Conservation (phyloP, 2,888 invertebrate genomes). For the Andrena haemorrhoa region DNA sequence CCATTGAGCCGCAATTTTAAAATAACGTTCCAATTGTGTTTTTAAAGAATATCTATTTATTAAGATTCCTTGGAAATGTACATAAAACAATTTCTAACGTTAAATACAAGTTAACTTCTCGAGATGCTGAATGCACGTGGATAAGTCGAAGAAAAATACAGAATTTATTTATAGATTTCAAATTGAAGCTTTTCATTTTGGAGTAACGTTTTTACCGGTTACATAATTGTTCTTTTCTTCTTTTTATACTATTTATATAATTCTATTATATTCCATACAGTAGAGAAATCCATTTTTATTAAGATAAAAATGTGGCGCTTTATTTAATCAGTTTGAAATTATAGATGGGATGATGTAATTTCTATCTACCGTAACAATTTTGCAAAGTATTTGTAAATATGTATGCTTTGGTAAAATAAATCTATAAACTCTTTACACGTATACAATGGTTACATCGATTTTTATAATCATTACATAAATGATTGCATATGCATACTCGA, state of each 20-base stretch:
- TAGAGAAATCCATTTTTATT: constrained; percentile 26
- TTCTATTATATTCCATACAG: constrained; percentile 44
- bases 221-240: constrained; percentile 36
- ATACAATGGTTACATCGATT: constrained; percentile 55
- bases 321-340: constrained; percentile 45
- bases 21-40: constrained; percentile 34
- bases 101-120: constrained; percentile 32
- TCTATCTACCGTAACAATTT: constrained; percentile 74
- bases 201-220: constrained; percentile 32
- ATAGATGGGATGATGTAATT: constrained; percentile 62
- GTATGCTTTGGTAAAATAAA: constrained; percentile 80
- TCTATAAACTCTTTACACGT: constrained; percentile 71
- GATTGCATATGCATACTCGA: constrained; percentile 27
- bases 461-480: constrained; percentile 53
- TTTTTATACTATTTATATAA: constrained; percentile 56
- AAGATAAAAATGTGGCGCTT: constrained; percentile 39
- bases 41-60: constrained; percentile 21
- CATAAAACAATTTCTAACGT: constrained; percentile 61
- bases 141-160: constrained; percentile 24
- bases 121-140: constrained; percentile 21
- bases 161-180: constrained; percentile 24
- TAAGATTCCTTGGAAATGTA: constrained; percentile 67
- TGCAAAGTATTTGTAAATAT: constrained; percentile 82
- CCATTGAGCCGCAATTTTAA: constrained; percentile 22
- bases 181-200: constrained; percentile 26